These are phyloP conservation scores for Callyntrura sp. DNA, from an alignment of 2,888 invertebrate genomes.

Conservation along the genomic window DNA sequence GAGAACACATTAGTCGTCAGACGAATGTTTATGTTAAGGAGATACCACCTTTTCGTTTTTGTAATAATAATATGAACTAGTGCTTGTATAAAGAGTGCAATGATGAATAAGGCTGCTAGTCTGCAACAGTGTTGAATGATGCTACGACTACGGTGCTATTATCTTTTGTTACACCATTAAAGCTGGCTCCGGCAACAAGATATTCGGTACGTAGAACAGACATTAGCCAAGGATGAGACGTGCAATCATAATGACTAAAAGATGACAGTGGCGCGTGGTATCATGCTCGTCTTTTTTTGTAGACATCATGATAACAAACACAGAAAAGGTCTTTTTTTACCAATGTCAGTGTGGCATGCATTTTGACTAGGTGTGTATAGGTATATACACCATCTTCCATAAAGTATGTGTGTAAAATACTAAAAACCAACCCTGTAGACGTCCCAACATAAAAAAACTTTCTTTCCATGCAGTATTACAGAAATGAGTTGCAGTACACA, in stretches of 20 bases:
- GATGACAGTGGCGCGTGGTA: conserved; percentile 67
- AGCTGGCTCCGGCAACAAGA: conserved; percentile 8
- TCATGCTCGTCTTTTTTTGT: conserved; percentile 26
- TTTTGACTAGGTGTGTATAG: background rate
- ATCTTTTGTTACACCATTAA: conserved; percentile 48
- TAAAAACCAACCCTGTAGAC: too few species aligned
- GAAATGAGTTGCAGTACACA: background rate
- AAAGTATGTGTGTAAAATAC: too few species aligned
- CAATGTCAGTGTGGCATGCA: conserved; percentile 17
- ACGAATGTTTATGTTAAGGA: too few species aligned
- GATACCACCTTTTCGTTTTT: background rate
- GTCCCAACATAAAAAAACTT: background rate
- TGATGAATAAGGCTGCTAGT: conserved; percentile 51
- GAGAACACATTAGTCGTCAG: too few species aligned
- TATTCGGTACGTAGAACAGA: conserved; percentile 46
- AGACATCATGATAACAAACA: conserved; percentile 18
- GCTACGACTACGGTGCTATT: background rate
- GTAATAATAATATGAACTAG: background rate
- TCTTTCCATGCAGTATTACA: background rate
- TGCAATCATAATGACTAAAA: conserved; percentile 70
- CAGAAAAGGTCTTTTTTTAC: conserved; percentile 19
- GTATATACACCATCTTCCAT: too few species aligned
- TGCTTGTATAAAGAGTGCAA: conserved; percentile 13
- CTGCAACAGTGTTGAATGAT: conserved; percentile 1
- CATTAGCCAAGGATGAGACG: conserved; percentile 63